These are phyloP conservation scores for Aporophyla nigra DNA, from an alignment of 2,888 invertebrate genomes.

Conservation along the genomic window DNA sequence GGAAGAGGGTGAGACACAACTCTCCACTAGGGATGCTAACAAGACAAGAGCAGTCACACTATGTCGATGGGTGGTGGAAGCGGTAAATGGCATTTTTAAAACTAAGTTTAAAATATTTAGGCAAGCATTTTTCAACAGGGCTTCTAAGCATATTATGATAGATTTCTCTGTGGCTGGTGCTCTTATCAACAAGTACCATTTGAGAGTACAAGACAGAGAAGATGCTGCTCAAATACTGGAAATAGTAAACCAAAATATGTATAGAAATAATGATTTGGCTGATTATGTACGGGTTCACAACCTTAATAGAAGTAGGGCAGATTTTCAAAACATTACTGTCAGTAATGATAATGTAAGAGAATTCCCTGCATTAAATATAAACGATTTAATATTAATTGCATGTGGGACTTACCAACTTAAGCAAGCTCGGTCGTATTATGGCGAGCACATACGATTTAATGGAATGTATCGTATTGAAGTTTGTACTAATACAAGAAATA, in stretches of 20 bases:
- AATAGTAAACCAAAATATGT: slow-evolving; percentile 19
- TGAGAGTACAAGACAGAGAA: slow-evolving; percentile 7
- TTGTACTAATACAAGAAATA: slow-evolving; percentile 3
- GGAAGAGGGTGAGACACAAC: slow-evolving; percentile 6
- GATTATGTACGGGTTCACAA: slow-evolving; percentile 9
- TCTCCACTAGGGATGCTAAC: slow-evolving; percentile 4
- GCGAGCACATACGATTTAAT: slow-evolving; percentile 30
- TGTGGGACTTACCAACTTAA: slow-evolving; percentile 22
- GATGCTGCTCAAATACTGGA: slow-evolving; percentile 11
- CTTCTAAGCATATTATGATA: not conserved
- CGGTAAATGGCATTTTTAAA: slow-evolving; percentile 3
- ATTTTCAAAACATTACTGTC: slow-evolving; percentile 18
- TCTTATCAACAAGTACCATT: slow-evolving; percentile 22
- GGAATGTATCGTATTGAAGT: slow-evolving; percentile 7
- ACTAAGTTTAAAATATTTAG: slow-evolving; percentile 4
- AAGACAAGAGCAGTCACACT: slow-evolving; percentile 19
- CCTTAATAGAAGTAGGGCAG: slow-evolving; percentile 24
- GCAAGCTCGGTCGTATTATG: slow-evolving; percentile 27
- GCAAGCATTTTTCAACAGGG: slow-evolving; percentile 9
- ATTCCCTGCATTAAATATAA: slow-evolving; percentile 8
- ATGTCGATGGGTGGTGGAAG: slow-evolving; percentile 23
- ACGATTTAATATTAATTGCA: slow-evolving; percentile 20
- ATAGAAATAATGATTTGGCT: slow-evolving; percentile 11
- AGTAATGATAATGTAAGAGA: not conserved
- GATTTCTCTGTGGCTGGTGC: slow-evolving; percentile 20